These are phyloP conservation scores for Stenolophus ochropezus DNA, from an alignment of 2,888 invertebrate species.

Conservation along the genomic window DNA sequence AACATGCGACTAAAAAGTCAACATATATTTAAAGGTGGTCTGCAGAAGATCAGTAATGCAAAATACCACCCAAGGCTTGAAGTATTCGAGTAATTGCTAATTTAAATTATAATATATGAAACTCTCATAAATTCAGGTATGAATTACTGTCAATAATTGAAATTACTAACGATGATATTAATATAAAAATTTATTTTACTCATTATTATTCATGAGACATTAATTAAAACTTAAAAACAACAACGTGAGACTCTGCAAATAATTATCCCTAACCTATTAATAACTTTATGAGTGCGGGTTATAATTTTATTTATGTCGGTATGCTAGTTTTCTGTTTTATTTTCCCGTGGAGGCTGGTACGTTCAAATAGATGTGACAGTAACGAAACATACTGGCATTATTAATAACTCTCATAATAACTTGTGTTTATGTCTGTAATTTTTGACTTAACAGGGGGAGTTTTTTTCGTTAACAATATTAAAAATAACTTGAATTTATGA, in stretches of 20 bases:
- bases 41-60: background rate
- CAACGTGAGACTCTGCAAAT: conserved; percentile 13
- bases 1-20: background rate
- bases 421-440: conserved; percentile 57
- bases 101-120: background rate
- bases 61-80: background rate
- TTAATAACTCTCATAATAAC: conserved; percentile 60
- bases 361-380: conserved; percentile 45
- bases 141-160: background rate
- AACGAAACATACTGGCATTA: conserved; percentile 50
- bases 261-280: conserved; percentile 48
- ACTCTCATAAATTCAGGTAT: background rate
- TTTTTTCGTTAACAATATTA: conserved; percentile 38
- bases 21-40: background rate
- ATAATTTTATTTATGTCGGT: conserved; percentile 58
- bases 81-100: background rate
- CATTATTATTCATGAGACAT: background rate
- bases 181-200: background rate
- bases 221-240: background rate
- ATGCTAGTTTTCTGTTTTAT: conserved; percentile 36
- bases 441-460: conserved; percentile 48
- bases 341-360: conserved; percentile 19
- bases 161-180: background rate
- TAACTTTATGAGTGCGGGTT: conserved; percentile 45
- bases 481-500: conserved; percentile 44